phyloP scores from a whole-genome alignment of 2,113 vertebrate species.

The Struthidea cinerea region DNA sequence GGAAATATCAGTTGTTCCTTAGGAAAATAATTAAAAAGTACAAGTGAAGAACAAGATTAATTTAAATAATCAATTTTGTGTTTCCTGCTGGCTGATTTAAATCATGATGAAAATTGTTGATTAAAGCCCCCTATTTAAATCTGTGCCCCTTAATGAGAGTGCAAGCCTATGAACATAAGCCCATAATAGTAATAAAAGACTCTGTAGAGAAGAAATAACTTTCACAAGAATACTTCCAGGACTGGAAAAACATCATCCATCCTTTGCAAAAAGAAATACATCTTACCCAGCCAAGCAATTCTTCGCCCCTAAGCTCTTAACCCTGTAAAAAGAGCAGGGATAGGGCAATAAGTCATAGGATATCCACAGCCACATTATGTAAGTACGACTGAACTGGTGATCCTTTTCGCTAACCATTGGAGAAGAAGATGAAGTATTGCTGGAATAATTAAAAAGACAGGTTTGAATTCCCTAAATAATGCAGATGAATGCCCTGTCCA shows the following conservation, averaged over 20 bases:
- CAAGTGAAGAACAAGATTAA: slow-evolving; percentile 26
- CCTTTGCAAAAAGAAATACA: background rate
- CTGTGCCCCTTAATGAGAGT: background rate
- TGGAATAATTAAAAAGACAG: background rate
- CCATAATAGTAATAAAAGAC: background rate
- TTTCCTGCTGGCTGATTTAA: slow-evolving; percentile 47
- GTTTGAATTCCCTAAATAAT: background rate
- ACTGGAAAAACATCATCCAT: background rate
- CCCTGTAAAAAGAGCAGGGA: background rate
- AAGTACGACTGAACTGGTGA: background rate
- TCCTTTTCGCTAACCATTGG: background rate
- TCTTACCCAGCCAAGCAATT: background rate
- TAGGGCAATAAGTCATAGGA: background rate
- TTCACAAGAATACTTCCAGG: background rate
- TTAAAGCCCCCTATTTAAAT: slow-evolving; percentile 40
- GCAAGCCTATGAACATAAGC: background rate
- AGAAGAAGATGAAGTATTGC: slow-evolving; percentile 14
- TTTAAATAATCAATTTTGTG: slow-evolving; percentile 35
- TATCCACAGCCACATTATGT: background rate
- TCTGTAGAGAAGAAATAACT: background rate
- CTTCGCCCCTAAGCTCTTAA: background rate
- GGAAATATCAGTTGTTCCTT: background rate
- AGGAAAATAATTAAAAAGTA: slow-evolving; percentile 16
- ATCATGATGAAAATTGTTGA: slow-evolving; percentile 25
- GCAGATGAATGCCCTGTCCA: background rate